These are phyloP conservation scores for Parotia lawesii DNA, from an alignment of 2,113 vertebrate species.

Conservation along the genomic window DNA sequence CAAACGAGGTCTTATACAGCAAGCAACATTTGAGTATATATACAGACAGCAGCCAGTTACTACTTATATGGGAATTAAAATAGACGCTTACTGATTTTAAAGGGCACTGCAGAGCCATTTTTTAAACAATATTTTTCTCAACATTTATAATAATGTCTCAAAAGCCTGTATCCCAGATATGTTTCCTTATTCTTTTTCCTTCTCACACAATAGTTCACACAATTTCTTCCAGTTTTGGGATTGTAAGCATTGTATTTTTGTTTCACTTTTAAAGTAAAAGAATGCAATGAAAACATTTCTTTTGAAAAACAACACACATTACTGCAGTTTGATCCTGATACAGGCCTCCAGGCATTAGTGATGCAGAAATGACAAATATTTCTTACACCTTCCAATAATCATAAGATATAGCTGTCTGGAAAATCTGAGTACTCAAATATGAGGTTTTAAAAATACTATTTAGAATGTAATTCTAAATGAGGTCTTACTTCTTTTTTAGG, in stretches of 20 bases:
- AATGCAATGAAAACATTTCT: constrained; percentile 9
- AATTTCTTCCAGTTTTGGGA: neutral
- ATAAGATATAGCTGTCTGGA: neutral
- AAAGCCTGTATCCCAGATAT: constrained; percentile 29
- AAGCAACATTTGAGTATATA: constrained; percentile 56
- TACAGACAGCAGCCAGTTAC: constrained; percentile 58
- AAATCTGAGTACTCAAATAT: neutral
- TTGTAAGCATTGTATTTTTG: neutral
- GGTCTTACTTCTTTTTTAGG: neutral
- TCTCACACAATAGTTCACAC: constrained; percentile 22
- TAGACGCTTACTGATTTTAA: constrained; percentile 61
- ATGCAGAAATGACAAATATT: constrained; percentile 2
- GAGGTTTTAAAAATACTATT: neutral
- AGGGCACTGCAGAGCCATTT: constrained; percentile 41
- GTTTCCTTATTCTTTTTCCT: constrained; percentile 31
- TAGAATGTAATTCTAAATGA: neutral
- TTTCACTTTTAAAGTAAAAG: constrained; percentile 29
- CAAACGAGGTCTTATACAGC: constrained; percentile 68
- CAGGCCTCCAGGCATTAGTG: neutral
- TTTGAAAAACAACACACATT: neutral
- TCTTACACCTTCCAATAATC: neutral
- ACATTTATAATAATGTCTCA: constrained; percentile 54
- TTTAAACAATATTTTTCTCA: constrained; percentile 59
- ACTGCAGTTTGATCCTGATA: neutral
- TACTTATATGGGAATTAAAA: constrained; percentile 59